Evolutionary conservation across 1,140 invertebrate genomes (phyloP), one percentile per base, ranked within the genome.

Genomic region (Ceratosolen fusciceps): DNA sequence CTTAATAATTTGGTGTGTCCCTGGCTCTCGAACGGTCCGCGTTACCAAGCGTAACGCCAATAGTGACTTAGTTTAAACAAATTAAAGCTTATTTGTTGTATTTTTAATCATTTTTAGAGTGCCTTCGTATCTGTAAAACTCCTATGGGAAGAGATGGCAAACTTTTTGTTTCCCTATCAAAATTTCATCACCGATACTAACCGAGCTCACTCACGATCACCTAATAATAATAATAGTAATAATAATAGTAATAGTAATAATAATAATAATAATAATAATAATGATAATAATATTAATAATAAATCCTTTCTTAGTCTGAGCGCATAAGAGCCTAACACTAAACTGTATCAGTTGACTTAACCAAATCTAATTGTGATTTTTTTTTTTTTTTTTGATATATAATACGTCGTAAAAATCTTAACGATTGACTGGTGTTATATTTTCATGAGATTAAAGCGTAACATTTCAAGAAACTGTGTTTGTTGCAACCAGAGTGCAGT

Each of bases 401-500:
- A 31, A 52, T 65, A n/a, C 14, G n/a, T 9, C 49, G 47, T 49
- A 37, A 67, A 34, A 8, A 71, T 71, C 34, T 68, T 47, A 68
- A 68, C 67, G 47, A 24, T 31, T 80, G 79, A 62, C 52, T 79
- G 71, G 52, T 62, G n/a, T 74, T 79, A 19, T 24, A 19, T 16
- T 79, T 67, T 26, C 52, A 73, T 19, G 62, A 67, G 26, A 62
- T 26, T 21, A 72, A 49, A 70, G 74, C 65, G 52, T 71, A 81
- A 80, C 78, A 73, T 37, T 52, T 74, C 47, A 82, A 84, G 87
- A 89, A n/a, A 89, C 88, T 89, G 88, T 88, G 87, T 88, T 89
- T 89, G 88, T 89, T 84, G 87, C 88, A 88, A 88, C 85, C 83
- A 80, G 77, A 82, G 65, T 80, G 77, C n/a, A 74, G 47, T 73